Evolutionary conservation across 2,888 invertebrate genomes (phyloP).

Genomic region (Drosophila mulleri): DNA sequence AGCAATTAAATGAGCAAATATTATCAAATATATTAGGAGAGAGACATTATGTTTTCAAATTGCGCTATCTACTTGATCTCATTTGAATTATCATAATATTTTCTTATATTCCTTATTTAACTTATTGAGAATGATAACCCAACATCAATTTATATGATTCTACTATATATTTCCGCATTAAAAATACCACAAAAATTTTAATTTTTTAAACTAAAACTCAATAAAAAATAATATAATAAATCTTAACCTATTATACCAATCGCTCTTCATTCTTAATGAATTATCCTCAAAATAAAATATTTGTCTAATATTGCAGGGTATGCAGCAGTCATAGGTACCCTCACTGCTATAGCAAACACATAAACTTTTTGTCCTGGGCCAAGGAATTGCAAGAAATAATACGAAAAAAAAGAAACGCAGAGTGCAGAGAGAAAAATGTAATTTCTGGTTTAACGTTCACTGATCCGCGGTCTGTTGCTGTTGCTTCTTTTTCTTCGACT

Average conservation of each 20-base stretch:
- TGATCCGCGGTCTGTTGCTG: conserved; percentile 28
- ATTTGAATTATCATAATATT: neutral
- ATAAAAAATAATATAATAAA: too few relatives aligned
- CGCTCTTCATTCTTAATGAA: too few relatives aligned
- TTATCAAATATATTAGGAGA: neutral
- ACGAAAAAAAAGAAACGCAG: neutral
- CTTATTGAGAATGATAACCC: neutral
- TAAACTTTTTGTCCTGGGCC: conserved; percentile 30
- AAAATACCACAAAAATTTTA: too few relatives aligned
- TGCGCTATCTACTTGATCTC: neutral
- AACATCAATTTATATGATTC: neutral
- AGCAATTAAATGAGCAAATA: too few relatives aligned
- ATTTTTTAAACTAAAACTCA: too few relatives aligned
- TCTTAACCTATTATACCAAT: too few relatives aligned
- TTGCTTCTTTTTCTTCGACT: neutral
- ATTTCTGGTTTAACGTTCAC: conserved; percentile 63
- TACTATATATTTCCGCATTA: too few relatives aligned
- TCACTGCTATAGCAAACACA: conserved; percentile 10
- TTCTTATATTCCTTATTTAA: neutral
- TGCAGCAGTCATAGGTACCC: neutral
- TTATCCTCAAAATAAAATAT: neutral
- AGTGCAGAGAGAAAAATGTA: conserved; percentile 1
- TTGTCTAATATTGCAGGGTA: neutral
- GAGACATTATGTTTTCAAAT: neutral
- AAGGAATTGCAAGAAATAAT: conserved; percentile 28